Evolutionary conservation across 2,797 vertebrate genomes (phyloP), one percentile per base, ranked within the genome.

Genomic region (Apogon hyalosoma): DNA sequence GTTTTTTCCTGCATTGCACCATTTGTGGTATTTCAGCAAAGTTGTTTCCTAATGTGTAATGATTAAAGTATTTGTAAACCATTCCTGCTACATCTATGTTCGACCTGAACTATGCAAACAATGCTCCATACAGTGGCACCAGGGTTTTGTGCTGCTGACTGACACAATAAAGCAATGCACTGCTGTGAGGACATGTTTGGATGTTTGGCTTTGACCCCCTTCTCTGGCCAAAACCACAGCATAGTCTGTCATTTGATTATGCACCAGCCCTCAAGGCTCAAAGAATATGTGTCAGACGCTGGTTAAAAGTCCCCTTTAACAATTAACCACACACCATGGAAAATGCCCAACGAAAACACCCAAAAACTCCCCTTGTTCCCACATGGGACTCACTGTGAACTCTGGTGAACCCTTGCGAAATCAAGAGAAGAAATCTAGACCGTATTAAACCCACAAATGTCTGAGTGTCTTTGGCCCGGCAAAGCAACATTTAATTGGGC

Each of bases 321-420:
- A 90, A 90, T 89, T 87, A 93, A 94, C 90, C 90, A 83, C 90
- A 92, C 71, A 61, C 77, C 82, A 84, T 92, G 89, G 89, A 93
- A 91, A 83, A 84, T 81, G 73, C 87, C 79, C 83, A 90, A 89
- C 36, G 61, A 89, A 92, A 92, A 93, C 87, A 91, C 78, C 74
- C 73, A 65, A 79, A 73, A 43, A 31, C 70, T 59, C 83, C 82
- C 81, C 75, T 62, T 50, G 18, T 78, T 86, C 82, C 80, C 79
- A 72, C 54, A 70, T 84, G 90, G 88, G 75, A 91, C 87, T 79
- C 39, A 52, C 66, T 49, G 69, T 92, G 90, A 92, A 92, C 91
- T 84, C 83, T 31, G 68, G 82, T 80, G 81, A 89, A 89, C 87
- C 67, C 73, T 36, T 81, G 73, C 67, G 69, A 81, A 87, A 89